Conservation (phyloP, 2,113 vertebrate genomes). For the Neolamprologus caudopunctatus region DNA sequence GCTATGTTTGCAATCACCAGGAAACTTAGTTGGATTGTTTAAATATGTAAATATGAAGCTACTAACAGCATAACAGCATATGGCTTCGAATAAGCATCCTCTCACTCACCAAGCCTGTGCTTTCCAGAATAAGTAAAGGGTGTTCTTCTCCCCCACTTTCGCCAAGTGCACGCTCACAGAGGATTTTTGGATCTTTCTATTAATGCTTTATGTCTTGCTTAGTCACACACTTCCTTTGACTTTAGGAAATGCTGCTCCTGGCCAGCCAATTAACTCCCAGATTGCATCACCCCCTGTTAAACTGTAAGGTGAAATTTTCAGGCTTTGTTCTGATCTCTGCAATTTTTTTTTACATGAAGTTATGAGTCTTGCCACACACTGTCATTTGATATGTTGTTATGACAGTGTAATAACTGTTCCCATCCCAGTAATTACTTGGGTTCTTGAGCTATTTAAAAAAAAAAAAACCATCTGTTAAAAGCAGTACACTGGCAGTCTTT, state of each 20-base stretch:
- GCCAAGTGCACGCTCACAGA: neutral
- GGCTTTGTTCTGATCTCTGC: neutral
- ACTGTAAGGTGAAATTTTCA: neutral
- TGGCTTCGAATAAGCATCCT: neutral
- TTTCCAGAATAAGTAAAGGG: neutral
- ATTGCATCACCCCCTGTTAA: neutral
- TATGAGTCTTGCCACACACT: neutral
- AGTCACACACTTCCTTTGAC: neutral
- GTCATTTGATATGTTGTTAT: neutral
- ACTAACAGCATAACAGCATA: neutral
- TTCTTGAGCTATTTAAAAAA: neutral
- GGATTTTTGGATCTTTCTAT: neutral
- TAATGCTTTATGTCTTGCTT: neutral
- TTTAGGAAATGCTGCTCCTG: neutral
- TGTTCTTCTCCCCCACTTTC: neutral
- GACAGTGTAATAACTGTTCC: neutral
- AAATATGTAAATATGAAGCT: neutral
- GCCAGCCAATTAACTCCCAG: neutral
- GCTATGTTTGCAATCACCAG: neutral
- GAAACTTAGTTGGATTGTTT: neutral
- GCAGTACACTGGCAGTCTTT: neutral
- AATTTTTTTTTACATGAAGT: neutral
- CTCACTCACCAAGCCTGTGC: neutral
- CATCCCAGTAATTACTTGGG: neutral
- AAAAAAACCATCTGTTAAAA: neutral